A percentile compares a stretch with the other conserved stretches of the same genome.
Conservation (phyloP, 2,888 invertebrate genomes). For the Netelia melanura region DNA sequence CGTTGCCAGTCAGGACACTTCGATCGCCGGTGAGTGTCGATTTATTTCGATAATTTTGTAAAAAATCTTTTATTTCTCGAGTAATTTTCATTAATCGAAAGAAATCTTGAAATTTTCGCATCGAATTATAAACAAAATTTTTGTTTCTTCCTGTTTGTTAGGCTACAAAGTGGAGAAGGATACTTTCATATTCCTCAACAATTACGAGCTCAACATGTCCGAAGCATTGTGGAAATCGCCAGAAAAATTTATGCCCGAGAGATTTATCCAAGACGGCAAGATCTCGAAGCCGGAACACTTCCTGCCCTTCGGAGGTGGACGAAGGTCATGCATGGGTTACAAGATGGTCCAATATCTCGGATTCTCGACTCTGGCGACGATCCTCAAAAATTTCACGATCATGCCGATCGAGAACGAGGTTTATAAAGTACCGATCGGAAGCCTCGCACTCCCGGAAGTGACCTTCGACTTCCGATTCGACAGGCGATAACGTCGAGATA, state of each 20-base stretch:
- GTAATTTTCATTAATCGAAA: not conserved
- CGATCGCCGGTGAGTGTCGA: conserved; percentile 86
- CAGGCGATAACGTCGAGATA: conserved; percentile 76
- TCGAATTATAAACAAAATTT: not conserved
- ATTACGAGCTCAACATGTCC: conserved; percentile 89
- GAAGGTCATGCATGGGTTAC: conserved; percentile 89
- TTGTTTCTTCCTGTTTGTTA: conserved; percentile 79
- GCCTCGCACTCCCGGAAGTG: conserved; percentile 86
- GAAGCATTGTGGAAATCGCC: conserved; percentile 88
- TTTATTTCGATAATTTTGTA: not conserved
- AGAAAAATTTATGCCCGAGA: conserved; percentile 87
- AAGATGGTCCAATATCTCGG: conserved; percentile 88
- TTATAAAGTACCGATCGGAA: conserved; percentile 87
- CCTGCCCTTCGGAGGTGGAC: conserved; percentile 89
- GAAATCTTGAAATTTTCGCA: not conserved
- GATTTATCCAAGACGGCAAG: conserved; percentile 87
- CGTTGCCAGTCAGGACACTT: conserved; percentile 88
- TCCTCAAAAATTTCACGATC: conserved; percentile 87
- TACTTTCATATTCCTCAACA: conserved; percentile 89
- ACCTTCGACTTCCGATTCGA: conserved; percentile 86
- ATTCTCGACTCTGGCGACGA: conserved; percentile 86
- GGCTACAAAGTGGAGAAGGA: conserved; percentile 88
- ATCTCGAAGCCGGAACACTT: conserved; percentile 88
- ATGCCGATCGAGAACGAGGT: conserved; percentile 84
- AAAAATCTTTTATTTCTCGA: not conserved